Conservation (phyloP, 2,888 invertebrate species). For the Sphaerophoria taeniata region DNA sequence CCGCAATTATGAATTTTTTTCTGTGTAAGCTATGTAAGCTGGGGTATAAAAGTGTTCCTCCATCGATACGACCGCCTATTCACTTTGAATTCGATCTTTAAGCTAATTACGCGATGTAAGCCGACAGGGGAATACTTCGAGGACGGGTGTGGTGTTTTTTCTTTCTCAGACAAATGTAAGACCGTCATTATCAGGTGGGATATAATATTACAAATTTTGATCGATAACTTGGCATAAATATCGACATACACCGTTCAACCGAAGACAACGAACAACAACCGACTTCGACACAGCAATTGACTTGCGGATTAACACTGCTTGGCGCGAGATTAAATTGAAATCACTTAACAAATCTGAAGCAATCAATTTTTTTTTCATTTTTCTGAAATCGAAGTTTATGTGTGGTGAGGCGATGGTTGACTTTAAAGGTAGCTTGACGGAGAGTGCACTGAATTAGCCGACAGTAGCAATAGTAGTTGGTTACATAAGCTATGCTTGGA, state of each 20-base stretch:
- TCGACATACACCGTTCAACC: conserved; percentile 9
- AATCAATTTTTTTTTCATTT: conserved; percentile 50
- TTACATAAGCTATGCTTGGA: too few species aligned
- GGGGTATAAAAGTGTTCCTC: too few species aligned
- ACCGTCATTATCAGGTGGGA: conserved; percentile 43
- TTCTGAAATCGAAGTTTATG: conserved; percentile 6
- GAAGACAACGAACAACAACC: conserved; percentile 1
- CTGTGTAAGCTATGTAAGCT: too few species aligned
- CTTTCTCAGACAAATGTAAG: conserved; percentile 9
- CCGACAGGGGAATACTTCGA: conserved; percentile 13
- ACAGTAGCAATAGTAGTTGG: too few species aligned
- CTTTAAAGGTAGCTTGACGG: conserved; percentile 4
- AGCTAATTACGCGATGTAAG: conserved; percentile 66
- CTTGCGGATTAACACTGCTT: conserved; percentile 53
- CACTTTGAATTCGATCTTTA: conserved; percentile 51
- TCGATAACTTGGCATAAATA: conserved; percentile 47
- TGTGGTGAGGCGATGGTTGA: conserved; percentile 32
- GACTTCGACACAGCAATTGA: conserved; percentile 7
- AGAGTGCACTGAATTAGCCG: too few species aligned
- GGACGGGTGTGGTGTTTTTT: conserved; percentile 22
- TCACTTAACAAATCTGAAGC: conserved; percentile 53
- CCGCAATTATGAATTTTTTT: conserved; percentile 44
- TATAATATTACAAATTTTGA: conserved; percentile 67
- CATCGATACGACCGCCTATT: neutral
- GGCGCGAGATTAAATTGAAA: conserved; percentile 21